Evolutionary conservation across 2,888 invertebrate species (phyloP), one percentile per base, ranked within the genome.

Genomic region (Ichneumon xanthorius): DNA sequence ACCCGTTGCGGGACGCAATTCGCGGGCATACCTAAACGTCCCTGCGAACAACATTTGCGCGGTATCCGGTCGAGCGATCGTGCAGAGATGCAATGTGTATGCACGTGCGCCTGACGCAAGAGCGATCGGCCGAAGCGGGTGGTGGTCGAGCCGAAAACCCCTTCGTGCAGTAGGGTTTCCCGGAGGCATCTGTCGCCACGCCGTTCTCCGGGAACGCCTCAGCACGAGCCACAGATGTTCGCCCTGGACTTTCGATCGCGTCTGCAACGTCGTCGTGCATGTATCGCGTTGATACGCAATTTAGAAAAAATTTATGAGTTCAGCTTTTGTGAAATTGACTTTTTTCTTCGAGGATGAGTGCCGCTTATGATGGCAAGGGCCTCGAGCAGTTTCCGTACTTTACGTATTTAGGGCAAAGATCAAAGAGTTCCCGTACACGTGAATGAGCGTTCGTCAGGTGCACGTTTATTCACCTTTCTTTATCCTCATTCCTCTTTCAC

Each of bases 141-240:
- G 86, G 86, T 70, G 30, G 63, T 30, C 82, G 77, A 50, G 58
- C 30, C 70, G 48, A 75, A 80, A 79, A 82, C 83, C 88, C 85
- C 87, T 80, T 78, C 11, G 6, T n/a, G 33, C n/a, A 63, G 87
- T 86, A 88, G 84, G 90, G 90, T 89, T 92, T 92, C 92, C 83
- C 88, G 30, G 48, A 73, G 89, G 88, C 92, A 92, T 92, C 92
- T 91, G 91, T 87, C 83, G 88, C 87, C 87, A 53, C 26, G 22
- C 16, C 53, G 30, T 73, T 77, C 63, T 65, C 63, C 65, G 48
- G 55, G 61, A 80, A 80, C 86, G 86, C 82, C 83, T 71, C 16
- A 78, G 86, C 86, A 83, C 86, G 82, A 86, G 86, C 80, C 86
- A 78, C 30, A 86, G 77, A 86, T 86, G 86, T 80, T 82, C 33